Base-by-base conservation (phyloP, 2,113 vertebrate genomes). In the Barbus barbus region DNA sequence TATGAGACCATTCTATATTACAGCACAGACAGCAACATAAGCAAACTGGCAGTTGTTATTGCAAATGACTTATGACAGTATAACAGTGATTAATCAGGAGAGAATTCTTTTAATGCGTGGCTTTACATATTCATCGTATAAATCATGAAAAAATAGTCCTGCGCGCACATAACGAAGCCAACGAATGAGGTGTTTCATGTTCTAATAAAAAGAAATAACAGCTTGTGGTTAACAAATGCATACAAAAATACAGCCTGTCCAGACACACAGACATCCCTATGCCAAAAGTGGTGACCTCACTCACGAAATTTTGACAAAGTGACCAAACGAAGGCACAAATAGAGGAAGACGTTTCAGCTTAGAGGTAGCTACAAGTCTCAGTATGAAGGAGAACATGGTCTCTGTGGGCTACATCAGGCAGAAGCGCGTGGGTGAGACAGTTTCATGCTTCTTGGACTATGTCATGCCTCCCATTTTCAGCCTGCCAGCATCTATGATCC, bases 31-130 rank as follows among this genome's bases (percentile, higher is more conserved):
- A 58, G 65, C 36, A 79, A 72, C 51, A 46, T 79, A 85, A 85
- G 86, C 51, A 78, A 76, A 85, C 84, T 87, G 81, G 84, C 67
- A 85, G 86, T 85, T 82, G 84, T 87, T 83, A 85, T 22, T 24
- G 58, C 81, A 81, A 88, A 88, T 83, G 71, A 80, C 12, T 88
- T 78, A 74, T 75, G 86, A 85, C 86, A 83, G 81, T 83, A 51
- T 56, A 58, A 61, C 31, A 38, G 71, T 88, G 86, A 88, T 83
- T 88, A 83, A 88, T 88, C 84, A 58, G 77, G n/a, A 26, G 81
- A 85, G 84, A 88, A 85, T 85, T 85, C 60, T 73, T 85, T 85
- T 85, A 82, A 85, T 82, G 76, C 51, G n/a, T 8, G 36, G 65
- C 76, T 44, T 78, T 60, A 71, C 74, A 79, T 75, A 75, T 83